These are phyloP conservation scores for Propithecus perrieri DNA, from an alignment of 2,797 vertebrate species.

Conservation along the genomic window DNA sequence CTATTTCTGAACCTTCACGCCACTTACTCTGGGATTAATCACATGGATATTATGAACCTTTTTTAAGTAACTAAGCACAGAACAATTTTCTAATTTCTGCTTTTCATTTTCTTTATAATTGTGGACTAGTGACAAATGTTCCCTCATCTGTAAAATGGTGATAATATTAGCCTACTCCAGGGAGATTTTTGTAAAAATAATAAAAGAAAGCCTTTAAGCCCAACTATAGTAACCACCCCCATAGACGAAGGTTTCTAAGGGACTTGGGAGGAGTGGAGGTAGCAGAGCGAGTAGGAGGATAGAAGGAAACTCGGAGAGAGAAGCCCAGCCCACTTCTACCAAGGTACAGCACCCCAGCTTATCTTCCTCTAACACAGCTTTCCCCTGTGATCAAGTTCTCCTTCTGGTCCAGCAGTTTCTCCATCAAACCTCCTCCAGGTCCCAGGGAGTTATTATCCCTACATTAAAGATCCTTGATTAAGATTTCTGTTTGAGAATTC, in stretches of 20 bases:
- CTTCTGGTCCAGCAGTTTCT: background rate
- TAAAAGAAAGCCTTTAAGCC: slow-evolving; percentile 33
- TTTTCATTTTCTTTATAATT: slow-evolving; percentile 72
- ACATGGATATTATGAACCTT: slow-evolving; percentile 34
- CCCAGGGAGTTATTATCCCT: background rate
- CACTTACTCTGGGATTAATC: slow-evolving; percentile 65
- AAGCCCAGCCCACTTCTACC: background rate
- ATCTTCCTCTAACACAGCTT: background rate
- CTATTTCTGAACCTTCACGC: slow-evolving; percentile 44
- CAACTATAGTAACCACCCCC: slow-evolving; percentile 43
- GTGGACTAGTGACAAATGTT: slow-evolving; percentile 67
- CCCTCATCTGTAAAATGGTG: slow-evolving; percentile 60
- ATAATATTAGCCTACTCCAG: slow-evolving; percentile 65
- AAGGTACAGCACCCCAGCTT: background rate
- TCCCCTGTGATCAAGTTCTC: background rate
- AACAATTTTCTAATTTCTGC: slow-evolving; percentile 66
- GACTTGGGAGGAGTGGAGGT: background rate
- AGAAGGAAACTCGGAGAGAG: background rate
- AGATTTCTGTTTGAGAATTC: slow-evolving; percentile 14
- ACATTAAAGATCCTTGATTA: background rate
- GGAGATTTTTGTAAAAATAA: slow-evolving; percentile 58
- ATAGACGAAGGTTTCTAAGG: background rate
- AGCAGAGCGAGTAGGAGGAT: background rate
- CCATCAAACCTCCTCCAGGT: background rate
- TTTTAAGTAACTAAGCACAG: slow-evolving; percentile 65